Base-by-base conservation (phyloP, 2,797 vertebrate genomes). In the Hylomyscus alleni region DNA sequence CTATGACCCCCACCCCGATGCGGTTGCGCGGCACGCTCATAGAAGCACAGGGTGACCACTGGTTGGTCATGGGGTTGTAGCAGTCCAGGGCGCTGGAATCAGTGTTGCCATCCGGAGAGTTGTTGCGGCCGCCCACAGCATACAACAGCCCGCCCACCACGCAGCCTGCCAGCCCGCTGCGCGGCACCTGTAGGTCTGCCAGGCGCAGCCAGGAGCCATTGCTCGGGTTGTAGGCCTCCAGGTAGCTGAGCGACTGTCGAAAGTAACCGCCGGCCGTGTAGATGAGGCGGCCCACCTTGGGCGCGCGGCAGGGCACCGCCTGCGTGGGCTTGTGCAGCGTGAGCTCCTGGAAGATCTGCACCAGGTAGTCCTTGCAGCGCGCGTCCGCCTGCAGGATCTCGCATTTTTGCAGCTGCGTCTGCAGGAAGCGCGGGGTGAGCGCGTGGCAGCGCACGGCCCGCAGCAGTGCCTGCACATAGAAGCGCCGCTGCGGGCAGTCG, bases 61-160 rank as follows among this genome's bases (percentile, higher is more conserved):
- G 99, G 98, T 99, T 99, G 98, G 99, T 99, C 99, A 99, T 99
- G 47, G 99, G 99, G 95, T 99, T 99, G 98, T 99, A 99, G 92
- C 99, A 99, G 93, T 99, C 99, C 95, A 99, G 96, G 3, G 99
- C 98, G 0, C 98, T 99, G 0, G 99, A 99, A 98, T 99, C 99
- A 97, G 99, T 99, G 98, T 99, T 99, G 34, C 99, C 99, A 0
- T 99, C 99, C 0, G 99, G 99, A 0, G 99, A 99, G 10, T 99
- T 99, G 96, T 99, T 99, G 26, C 99, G 97, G 0, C 99, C 99
- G 0, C 99, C 99, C 0, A 99, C 99, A 0, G 99, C 99, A 0
- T 99, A 99, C 73, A 99, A 99, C 4, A 99, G 98, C 50, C 99
- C 99, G 0, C 99, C 99, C 83, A 99, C 99, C 24, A 99, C 99